These are phyloP conservation scores for Scaptomyza pallida DNA, from an alignment of 1,140 invertebrate genomes.

Conservation along the genomic window DNA sequence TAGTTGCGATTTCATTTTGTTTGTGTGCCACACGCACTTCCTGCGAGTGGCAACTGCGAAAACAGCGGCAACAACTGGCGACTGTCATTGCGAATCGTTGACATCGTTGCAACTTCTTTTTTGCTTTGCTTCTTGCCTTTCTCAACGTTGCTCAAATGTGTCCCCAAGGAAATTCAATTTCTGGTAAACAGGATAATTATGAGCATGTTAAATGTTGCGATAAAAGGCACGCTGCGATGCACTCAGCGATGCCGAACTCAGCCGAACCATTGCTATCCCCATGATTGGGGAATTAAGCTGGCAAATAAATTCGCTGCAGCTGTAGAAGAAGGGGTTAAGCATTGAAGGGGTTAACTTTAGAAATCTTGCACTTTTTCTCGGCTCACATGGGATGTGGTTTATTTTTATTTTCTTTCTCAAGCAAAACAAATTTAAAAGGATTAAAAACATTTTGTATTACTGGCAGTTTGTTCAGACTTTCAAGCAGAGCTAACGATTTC, in stretches of 20 bases:
- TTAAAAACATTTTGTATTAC: slow-evolving; percentile 61
- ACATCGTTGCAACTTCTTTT: slow-evolving; percentile 56
- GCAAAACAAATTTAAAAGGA: slow-evolving; percentile 76
- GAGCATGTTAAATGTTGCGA: slow-evolving; percentile 84
- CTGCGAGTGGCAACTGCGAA: slow-evolving; percentile 23
- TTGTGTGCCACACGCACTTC: slow-evolving; percentile 49
- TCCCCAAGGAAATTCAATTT: slow-evolving; percentile 80
- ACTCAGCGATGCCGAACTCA: slow-evolving; percentile 34
- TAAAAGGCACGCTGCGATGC: slow-evolving; percentile 80
- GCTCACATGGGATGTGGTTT: slow-evolving; percentile 48
- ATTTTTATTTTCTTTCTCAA: slow-evolving; percentile 8
- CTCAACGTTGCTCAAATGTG: slow-evolving; percentile 57
- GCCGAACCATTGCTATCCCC: slow-evolving; percentile 38
- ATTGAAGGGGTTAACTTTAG: neutral
- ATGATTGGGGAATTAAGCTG: slow-evolving; percentile 78
- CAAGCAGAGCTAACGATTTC: slow-evolving; percentile 23
- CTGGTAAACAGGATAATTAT: slow-evolving; percentile 83
- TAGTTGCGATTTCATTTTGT: slow-evolving; percentile 56
- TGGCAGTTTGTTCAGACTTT: slow-evolving; percentile 55
- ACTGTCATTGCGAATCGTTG: slow-evolving; percentile 55
- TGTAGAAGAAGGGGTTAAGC: neutral
- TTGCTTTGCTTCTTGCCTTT: slow-evolving; percentile 42
- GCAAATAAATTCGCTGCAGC: slow-evolving; percentile 61
- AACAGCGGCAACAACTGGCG: slow-evolving; percentile 24
- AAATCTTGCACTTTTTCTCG: slow-evolving; percentile 37